Evolutionary conservation across 2,113 vertebrate species (phyloP).

Genomic region (Catharus bicknelli): DNA sequence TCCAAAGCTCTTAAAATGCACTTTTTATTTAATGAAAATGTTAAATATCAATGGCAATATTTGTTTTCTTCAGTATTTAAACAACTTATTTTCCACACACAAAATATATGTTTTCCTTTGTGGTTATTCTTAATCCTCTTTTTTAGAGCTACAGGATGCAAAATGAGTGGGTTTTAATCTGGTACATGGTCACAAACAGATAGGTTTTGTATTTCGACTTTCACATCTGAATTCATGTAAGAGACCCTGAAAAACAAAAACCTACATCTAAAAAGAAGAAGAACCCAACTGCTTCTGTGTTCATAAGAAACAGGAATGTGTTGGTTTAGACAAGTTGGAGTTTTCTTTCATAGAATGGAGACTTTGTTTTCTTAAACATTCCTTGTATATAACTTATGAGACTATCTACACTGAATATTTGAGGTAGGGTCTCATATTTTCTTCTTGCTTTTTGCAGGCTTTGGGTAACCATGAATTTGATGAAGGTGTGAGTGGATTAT

Average conservation of each 20-base stretch:
- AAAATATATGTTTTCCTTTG: not conserved
- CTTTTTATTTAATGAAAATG: not conserved
- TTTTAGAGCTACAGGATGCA: not conserved
- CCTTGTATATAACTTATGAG: not conserved
- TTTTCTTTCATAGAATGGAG: not conserved
- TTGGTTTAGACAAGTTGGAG: not conserved
- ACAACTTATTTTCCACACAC: fast-evolving
- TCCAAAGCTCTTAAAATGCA: not conserved
- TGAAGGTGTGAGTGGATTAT: slow-evolving; percentile 84
- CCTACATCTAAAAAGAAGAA: not conserved
- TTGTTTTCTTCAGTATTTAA: not conserved
- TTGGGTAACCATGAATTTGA: slow-evolving; percentile 97
- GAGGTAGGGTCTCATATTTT: not conserved
- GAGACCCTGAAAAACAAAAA: not conserved
- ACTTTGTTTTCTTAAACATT: not conserved
- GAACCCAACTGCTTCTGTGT: not conserved
- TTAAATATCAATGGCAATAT: not conserved
- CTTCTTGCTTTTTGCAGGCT: slow-evolving; percentile 75
- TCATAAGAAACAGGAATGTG: not conserved
- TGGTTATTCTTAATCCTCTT: not conserved
- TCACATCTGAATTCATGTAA: not conserved
- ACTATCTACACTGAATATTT: not conserved
- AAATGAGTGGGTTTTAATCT: not conserved
- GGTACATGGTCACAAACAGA: not conserved
- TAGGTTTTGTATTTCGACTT: not conserved